Conservation (phyloP, 1,140 invertebrate species). For the Bombyx mandarina region DNA sequence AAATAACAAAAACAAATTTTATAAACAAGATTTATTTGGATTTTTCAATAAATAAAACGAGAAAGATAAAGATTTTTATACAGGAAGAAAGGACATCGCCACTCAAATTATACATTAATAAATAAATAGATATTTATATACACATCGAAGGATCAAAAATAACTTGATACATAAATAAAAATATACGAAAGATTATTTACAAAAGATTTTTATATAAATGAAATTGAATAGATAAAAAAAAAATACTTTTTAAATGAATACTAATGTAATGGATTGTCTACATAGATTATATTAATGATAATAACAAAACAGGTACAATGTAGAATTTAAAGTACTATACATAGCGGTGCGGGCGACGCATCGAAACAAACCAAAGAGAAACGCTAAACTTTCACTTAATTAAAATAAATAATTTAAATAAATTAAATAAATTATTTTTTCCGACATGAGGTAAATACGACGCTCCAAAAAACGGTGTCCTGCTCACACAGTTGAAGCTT, state of each 20-base stretch:
- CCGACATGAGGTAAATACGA: constrained; percentile 54
- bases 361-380: constrained; percentile 25
- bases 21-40: constrained; percentile 27
- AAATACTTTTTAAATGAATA: constrained; percentile 47
- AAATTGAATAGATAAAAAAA: constrained; percentile 47
- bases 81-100: constrained; percentile 25
- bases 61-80: constrained; percentile 22
- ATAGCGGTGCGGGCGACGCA: constrained; percentile 20
- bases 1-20: constrained; percentile 14
- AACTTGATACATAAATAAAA: constrained; percentile 12
- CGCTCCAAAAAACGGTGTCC: constrained; percentile 12
- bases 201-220: constrained; percentile 16
- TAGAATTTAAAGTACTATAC: constrained; percentile 17
- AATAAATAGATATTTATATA: constrained; percentile 9
- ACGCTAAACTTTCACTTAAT: constrained; percentile 30
- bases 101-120: constrained; percentile 12
- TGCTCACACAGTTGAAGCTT: no score
- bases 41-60: constrained; percentile 21
- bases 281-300: constrained; percentile 40
- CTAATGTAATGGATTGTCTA: constrained; percentile 56
- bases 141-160: background rate
- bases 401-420: constrained; percentile 57
- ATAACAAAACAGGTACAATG: constrained; percentile 53
- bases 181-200: constrained; percentile 2
- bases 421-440: constrained; percentile 62